These are phyloP conservation scores for Harpagus bidentatus DNA, from an alignment of 2,113 vertebrate genomes.

Conservation along the genomic window DNA sequence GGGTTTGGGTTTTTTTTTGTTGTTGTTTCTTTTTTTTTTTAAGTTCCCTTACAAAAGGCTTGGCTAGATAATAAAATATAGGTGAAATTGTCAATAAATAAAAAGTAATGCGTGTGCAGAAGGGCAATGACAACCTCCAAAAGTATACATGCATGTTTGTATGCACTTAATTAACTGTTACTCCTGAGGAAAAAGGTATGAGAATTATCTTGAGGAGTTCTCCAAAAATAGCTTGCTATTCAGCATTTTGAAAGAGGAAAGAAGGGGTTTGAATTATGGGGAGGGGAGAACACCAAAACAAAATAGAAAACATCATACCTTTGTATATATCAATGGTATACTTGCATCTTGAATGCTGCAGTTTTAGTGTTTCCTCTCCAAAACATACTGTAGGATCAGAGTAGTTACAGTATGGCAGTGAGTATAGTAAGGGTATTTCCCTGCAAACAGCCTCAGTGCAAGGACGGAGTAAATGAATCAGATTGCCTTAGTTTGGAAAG, in stretches of 20 bases:
- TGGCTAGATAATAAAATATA: background rate
- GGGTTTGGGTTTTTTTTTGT: background rate
- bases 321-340: background rate
- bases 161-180: background rate
- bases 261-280: background rate
- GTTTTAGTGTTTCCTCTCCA: background rate
- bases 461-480: background rate
- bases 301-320: background rate
- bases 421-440: background rate
- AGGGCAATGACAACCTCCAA: background rate
- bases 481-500: background rate
- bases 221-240: background rate
- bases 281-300: rapidly evolving
- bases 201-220: background rate
- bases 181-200: background rate
- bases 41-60: background rate
- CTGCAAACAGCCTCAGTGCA: background rate
- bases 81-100: background rate
- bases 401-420: background rate
- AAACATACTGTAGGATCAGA: background rate
- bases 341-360: background rate
- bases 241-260: background rate
- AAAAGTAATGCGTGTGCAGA: background rate
- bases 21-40: background rate
- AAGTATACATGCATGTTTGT: background rate